Evolutionary conservation across 1,140 invertebrate genomes (phyloP), one percentile per base, ranked within the genome.

Genomic region (Pseudomyrmex pallidus): DNA sequence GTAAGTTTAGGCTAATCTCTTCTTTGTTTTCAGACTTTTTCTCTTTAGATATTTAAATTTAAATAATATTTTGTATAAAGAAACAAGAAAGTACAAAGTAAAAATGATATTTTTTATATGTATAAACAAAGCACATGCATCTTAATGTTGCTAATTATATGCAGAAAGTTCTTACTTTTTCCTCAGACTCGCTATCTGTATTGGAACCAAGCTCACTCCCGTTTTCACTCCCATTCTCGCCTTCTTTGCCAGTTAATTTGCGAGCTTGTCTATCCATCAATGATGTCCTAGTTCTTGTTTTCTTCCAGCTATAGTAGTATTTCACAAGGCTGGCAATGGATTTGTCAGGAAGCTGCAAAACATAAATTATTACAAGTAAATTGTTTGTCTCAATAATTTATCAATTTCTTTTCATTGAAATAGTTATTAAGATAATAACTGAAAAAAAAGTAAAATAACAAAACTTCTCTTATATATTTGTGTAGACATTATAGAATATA

Each of bases 261-360:
- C 96, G 95, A 1, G 97, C 97, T 93, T 98, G 97, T 74, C 97
- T 95, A 94, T 99, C 98, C 97, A 99, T 99, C 25, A 99, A 94
- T 91, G 98, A 99, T 66, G 97, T 98, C 64, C 98, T 96, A 89
- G 97, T 97, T 91, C 98, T 95, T 12, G 98, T 98, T 92, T 99
- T 99, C 93, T 99, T 99, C 98, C 98, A 99, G 88, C 98, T 98
- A 92, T 99, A 99, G 93, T 99, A 99, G 94, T 99, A 99, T 94
- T 99, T 99, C 0, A 99, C 98, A 87, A 99, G 95, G 90, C 97
- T 98, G 44, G 98, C 98, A 89, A 99, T 99, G 63, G 98, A 98
- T 95, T 99, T 99, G 92, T 99, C 98, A 64, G 98, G 99, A 88
- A 99, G 95, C 97, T 98, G 90, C 59, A 95, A 94, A 87, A 35